These are phyloP conservation scores for Xiphorhynchus elegans DNA, from an alignment of 2,113 vertebrate species.

Conservation along the genomic window DNA sequence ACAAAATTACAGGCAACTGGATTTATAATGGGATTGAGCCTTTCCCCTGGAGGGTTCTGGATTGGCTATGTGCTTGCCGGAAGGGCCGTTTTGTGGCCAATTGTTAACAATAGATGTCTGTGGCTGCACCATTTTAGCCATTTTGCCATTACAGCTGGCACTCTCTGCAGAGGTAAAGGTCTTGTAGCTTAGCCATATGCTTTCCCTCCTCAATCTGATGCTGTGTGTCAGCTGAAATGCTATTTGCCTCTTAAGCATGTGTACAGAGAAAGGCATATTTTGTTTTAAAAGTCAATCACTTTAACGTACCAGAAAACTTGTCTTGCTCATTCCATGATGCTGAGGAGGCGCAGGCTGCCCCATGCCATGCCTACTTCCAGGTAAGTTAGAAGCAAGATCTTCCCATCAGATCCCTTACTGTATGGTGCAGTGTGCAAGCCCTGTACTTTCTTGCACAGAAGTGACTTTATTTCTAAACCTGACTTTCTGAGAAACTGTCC, in stretches of 20 bases:
- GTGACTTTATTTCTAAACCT: neutral
- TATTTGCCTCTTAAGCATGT: neutral
- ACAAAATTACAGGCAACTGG: slow-evolving; percentile 1
- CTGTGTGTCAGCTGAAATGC: neutral
- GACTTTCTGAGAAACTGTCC: neutral
- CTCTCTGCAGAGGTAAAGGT: neutral
- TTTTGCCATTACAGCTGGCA: neutral
- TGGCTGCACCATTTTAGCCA: neutral
- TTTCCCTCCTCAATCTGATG: neutral
- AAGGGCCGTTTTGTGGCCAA: neutral
- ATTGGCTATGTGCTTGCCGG: neutral
- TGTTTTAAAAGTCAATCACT: neutral
- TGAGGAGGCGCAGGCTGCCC: neutral
- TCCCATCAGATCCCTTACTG: neutral
- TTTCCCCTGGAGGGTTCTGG: neutral
- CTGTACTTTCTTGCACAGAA: neutral
- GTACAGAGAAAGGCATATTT: neutral
- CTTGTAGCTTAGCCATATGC: neutral
- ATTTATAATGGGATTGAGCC: neutral
- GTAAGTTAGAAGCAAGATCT: neutral
- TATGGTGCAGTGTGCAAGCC: fast-evolving
- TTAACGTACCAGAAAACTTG: neutral
- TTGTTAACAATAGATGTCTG: neutral
- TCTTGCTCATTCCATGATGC: neutral
- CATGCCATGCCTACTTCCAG: neutral